A percentile compares a stretch with the other conserved stretches of the same genome.
Conservation (phyloP, 2,113 vertebrate species). For the Pan paniscus region DNA sequence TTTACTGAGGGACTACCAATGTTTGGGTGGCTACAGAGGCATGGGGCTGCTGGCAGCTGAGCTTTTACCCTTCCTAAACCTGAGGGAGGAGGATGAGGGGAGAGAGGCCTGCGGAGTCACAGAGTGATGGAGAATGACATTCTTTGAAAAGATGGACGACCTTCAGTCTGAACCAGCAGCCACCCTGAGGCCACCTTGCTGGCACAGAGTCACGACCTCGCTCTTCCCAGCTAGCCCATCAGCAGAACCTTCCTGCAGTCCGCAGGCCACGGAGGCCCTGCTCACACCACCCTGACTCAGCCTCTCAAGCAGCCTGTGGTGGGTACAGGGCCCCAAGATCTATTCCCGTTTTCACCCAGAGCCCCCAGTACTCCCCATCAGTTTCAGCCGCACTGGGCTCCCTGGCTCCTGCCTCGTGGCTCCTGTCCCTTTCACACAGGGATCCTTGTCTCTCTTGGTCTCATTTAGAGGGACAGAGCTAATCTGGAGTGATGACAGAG, state of each 20-base stretch:
- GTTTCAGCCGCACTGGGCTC: no score
- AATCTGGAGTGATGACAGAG: not conserved
- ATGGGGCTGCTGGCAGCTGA: not conserved
- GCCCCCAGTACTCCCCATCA: accelerated
- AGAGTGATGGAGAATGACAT: accelerated
- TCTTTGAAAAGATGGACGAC: accelerated
- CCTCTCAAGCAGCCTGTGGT: not conserved
- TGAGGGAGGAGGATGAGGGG: not conserved
- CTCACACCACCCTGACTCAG: accelerated
- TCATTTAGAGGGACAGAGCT: accelerated
- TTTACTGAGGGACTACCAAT: not conserved
- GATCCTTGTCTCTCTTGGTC: not conserved
- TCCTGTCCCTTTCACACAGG: not conserved
- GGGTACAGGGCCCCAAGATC: not conserved
- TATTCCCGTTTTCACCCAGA: accelerated
- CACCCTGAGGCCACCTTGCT: accelerated
- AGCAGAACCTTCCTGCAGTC: accelerated
- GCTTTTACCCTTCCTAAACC: not conserved
- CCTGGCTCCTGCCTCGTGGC: not conserved
- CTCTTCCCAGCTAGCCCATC: accelerated
- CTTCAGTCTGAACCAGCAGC: accelerated
- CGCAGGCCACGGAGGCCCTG: no score
- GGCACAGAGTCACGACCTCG: accelerated
- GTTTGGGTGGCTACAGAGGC: accelerated
- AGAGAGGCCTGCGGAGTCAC: no score